Base-by-base conservation (phyloP, 1,140 invertebrate genomes). In the Chrysomallon squamiferum region DNA sequence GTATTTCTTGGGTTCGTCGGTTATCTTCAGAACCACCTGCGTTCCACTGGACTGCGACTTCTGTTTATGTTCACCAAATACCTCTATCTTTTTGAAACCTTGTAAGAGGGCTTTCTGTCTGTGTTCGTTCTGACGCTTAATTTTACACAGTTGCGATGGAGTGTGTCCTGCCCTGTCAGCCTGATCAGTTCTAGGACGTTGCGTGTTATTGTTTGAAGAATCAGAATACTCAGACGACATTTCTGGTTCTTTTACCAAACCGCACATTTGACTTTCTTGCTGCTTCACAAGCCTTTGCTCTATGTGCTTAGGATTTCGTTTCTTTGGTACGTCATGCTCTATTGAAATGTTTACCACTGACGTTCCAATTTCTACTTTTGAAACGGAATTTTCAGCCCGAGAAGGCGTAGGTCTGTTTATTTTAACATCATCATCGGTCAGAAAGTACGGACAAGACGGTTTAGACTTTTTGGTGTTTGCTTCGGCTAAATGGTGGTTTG, bases 31-130 rank as follows among this genome's bases (percentile, higher is more conserved):
- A 27, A 54, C 29, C 11, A 27, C 29, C 25, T 54, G n/a, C 18
- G n/a, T 54, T 15, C 25, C 29, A 9, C 25, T 30, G 4, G 50
- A 38, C 35, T 15, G 1, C 4, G 50, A 18, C n/a, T 54, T 30
- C 9, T 54, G 7, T 54, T 54, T 54, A 27, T 13, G 9, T 13
- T 54, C 50, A 3, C 50, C 50, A 22, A 54, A 54, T 30, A 54
- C 50, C 50, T 54, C 50, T 30, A 54, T 11, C n/a, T 25, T 54
- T 11, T 54, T 54, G 22, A 54, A 54, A 22, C 50, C 50, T n/a
- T 25, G 22, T 7, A 54, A 27, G 13, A 54, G 25, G 9, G 50
- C 22, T 27, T 13, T 54, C 13, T 54, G 22, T 25, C 13, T 54
- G 22, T 29, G 22, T 27, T 25, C 18, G 50, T 54, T 30, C 18